A percentile compares a stretch with the other conserved stretches of the same genome.
These are phyloP conservation scores for Neodiprion fabricii DNA, from an alignment of 1,140 invertebrate species.

Conservation along the genomic window DNA sequence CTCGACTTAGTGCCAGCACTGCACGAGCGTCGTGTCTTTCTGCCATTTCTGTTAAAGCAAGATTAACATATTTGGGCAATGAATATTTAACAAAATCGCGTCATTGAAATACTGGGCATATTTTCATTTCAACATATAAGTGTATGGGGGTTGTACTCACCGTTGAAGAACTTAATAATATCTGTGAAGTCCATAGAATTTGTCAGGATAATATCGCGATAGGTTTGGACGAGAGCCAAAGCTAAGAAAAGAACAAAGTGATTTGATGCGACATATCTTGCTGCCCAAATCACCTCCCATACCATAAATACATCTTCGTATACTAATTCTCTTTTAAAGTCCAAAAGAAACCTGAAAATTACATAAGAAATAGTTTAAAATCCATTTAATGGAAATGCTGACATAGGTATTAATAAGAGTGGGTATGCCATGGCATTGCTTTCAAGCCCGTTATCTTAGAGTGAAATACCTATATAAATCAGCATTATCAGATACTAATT, in stretches of 20 bases:
- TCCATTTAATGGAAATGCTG: not conserved
- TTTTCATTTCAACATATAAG: not conserved
- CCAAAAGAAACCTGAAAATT: conserved; percentile 63
- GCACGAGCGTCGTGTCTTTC: conserved; percentile 87
- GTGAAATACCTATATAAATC: conserved; percentile 1
- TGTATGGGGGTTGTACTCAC: conserved; percentile 60
- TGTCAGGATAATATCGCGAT: conserved; percentile 91
- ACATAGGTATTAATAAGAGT: too few species aligned
- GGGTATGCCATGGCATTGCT: too few species aligned
- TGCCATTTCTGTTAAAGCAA: conserved; percentile 84
- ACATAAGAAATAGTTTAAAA: not conserved
- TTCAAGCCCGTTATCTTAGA: too few species aligned
- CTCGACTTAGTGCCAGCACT: conserved; percentile 81
- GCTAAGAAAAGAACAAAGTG: conserved; percentile 95
- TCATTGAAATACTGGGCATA: not conserved
- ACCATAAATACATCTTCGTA: conserved; percentile 93
- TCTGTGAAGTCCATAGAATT: conserved; percentile 98
- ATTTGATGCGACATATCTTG: conserved; percentile 81
- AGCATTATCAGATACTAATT: conserved; percentile 6
- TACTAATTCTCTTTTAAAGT: conserved; percentile 81
- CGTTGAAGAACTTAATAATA: conserved; percentile 98
- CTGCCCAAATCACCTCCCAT: conserved; percentile 97
- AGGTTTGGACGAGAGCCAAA: conserved; percentile 88
- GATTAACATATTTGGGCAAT: conserved; percentile 13
- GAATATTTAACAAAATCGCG: conserved; percentile 8